Percentiles rank a stretch among this genome's conserved stretches.
Conservation (phyloP, 1,140 invertebrate species). For the Oscheius sp. region DNA sequence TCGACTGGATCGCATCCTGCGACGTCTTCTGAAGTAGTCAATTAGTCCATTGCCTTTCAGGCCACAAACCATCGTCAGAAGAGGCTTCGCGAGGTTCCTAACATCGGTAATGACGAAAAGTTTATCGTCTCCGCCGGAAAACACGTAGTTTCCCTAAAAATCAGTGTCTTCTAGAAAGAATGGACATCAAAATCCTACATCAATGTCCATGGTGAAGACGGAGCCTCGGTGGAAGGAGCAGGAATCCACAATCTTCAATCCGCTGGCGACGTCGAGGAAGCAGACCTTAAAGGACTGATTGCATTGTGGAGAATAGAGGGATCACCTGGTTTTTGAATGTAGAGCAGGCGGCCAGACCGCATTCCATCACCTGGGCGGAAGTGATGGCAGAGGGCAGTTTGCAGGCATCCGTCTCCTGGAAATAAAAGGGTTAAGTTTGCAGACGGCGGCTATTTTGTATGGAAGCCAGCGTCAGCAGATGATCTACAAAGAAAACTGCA, state of each 20-base stretch:
- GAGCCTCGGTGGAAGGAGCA: neutral
- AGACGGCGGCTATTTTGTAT: too few species aligned
- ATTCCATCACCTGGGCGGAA: neutral
- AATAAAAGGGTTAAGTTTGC: too few species aligned
- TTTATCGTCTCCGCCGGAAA: neutral
- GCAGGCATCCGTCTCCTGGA: neutral
- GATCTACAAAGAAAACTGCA: too few species aligned
- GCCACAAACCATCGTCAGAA: neutral
- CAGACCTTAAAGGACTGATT: neutral
- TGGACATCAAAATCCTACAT: neutral
- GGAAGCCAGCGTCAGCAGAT: too few species aligned
- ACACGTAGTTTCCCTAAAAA: neutral
- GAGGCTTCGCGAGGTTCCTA: neutral
- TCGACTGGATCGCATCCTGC: neutral
- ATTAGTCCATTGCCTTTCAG: neutral
- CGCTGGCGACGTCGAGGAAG: neutral
- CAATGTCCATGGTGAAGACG: neutral
- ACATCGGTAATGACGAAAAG: neutral
- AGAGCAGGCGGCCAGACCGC: neutral
- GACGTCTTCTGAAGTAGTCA: neutral
- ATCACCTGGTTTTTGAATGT: neutral
- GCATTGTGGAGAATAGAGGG: neutral
- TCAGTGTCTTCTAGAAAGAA: too few species aligned
- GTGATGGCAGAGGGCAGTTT: conserved; percentile 4
- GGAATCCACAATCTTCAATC: neutral